Percentiles rank a stretch among this genome's conserved stretches.
phyloP scores from a whole-genome alignment of 2,888 invertebrate species.

The Cheilosia impressa region DNA sequence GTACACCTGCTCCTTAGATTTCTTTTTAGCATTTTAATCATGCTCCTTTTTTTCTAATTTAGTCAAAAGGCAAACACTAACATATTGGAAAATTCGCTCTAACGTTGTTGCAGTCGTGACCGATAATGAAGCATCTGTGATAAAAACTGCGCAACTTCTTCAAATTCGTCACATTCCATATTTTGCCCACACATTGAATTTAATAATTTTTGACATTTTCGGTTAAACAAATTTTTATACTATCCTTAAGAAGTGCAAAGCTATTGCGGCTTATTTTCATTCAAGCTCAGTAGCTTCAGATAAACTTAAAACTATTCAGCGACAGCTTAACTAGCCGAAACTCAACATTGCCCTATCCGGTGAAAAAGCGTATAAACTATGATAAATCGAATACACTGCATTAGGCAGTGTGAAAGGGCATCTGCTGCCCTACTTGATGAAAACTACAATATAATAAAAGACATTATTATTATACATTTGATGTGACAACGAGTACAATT shows the following conservation, averaged over 20 bases:
- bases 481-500: not conserved
- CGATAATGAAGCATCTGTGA: slow-evolving; percentile 2
- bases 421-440: too few relatives aligned
- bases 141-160: not conserved
- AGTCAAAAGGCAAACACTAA: not conserved
- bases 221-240: not conserved
- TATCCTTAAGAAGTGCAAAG: not conserved
- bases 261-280: not conserved
- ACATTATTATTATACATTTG: too few relatives aligned
- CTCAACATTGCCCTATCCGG: not conserved
- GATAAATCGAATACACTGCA: too few relatives aligned
- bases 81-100: not conserved
- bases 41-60: not conserved
- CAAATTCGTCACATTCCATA: not conserved
- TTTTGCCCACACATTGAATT: not conserved
- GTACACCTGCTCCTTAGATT: too few relatives aligned
- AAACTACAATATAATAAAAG: too few relatives aligned
- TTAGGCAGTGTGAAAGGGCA: too few relatives aligned
- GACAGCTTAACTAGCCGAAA: not conserved
- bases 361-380: too few relatives aligned
- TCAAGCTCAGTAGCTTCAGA: not conserved
- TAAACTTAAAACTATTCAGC: not conserved
- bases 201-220: slow-evolving; percentile 2
- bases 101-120: not conserved
- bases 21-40: not conserved